Evolutionary conservation across 2,797 vertebrate genomes (phyloP).

Genomic region (Hypotaenidia philippensis): DNA sequence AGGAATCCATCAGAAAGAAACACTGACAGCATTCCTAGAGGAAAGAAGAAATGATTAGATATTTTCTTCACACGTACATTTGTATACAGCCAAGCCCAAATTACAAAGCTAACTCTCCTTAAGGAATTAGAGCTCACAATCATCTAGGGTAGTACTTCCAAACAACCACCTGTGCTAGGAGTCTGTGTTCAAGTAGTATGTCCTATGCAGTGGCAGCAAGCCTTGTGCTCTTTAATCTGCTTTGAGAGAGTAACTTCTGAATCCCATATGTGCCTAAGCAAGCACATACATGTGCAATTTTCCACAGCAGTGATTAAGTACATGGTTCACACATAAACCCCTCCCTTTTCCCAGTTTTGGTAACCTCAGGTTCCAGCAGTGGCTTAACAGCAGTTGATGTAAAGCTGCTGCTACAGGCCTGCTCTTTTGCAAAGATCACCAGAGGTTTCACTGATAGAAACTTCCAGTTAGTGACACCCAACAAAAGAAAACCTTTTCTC

Average conservation of each 20-base stretch:
- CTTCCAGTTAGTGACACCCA: not conserved
- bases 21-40: not conserved
- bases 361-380: not conserved
- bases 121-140: not conserved
- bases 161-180: rapidly evolving
- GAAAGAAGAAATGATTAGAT: not conserved
- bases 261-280: not conserved
- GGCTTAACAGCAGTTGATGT: not conserved
- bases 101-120: not conserved
- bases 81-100: not conserved
- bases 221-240: not conserved
- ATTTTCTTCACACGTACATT: not conserved
- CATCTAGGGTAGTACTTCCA: not conserved
- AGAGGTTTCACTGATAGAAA: not conserved
- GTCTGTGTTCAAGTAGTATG: not conserved
- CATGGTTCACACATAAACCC: not conserved
- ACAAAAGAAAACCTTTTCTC: not conserved
- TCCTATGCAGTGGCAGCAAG: not conserved
- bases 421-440: not conserved
- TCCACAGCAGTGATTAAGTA: not conserved
- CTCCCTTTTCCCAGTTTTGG: not conserved
- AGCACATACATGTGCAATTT: not conserved
- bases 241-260: not conserved
- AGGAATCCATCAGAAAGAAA: not conserved
- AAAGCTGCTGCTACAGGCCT: not conserved